Percentiles rank a stretch among this genome's conserved stretches.
These are phyloP conservation scores for Liasis olivaceus DNA, from an alignment of 2,797 vertebrate species.

Conservation along the genomic window DNA sequence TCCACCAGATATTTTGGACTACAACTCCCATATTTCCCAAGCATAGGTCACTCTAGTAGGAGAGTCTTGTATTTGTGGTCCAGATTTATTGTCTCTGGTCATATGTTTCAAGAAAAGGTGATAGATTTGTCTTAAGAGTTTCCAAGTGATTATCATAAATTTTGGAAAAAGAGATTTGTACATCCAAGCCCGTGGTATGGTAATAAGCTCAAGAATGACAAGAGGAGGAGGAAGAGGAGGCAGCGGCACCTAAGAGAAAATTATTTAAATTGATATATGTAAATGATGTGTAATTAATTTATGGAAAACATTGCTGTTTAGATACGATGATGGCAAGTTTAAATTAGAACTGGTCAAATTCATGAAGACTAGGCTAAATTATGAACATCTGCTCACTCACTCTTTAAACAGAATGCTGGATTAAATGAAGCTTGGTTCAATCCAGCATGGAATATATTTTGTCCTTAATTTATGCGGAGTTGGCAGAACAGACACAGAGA, in stretches of 20 bases:
- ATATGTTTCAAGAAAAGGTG: too few species aligned
- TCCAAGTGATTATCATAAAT: too few species aligned
- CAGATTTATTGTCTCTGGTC: too few species aligned
- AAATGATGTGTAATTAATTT: background rate
- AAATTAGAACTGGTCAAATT: background rate
- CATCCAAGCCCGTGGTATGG: background rate
- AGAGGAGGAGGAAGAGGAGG: too few species aligned
- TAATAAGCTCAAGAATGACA: background rate
- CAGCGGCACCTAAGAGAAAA: background rate
- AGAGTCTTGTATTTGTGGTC: too few species aligned
- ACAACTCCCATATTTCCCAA: too few species aligned
- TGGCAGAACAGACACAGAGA: background rate
- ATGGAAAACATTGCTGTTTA: background rate
- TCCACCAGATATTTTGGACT: too few species aligned
- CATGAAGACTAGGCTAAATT: background rate
- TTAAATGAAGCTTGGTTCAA: background rate
- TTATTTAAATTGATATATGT: background rate
- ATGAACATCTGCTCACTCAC: background rate
- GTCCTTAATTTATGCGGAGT: background rate
- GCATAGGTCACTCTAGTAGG: too few species aligned
- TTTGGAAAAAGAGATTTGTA: background rate
- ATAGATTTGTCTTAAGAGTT: too few species aligned
- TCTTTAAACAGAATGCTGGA: background rate
- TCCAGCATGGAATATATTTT: background rate
- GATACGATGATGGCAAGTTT: background rate